phyloP scores from a whole-genome alignment of 2,888 invertebrate genomes.

The Dioctria linearis region DNA sequence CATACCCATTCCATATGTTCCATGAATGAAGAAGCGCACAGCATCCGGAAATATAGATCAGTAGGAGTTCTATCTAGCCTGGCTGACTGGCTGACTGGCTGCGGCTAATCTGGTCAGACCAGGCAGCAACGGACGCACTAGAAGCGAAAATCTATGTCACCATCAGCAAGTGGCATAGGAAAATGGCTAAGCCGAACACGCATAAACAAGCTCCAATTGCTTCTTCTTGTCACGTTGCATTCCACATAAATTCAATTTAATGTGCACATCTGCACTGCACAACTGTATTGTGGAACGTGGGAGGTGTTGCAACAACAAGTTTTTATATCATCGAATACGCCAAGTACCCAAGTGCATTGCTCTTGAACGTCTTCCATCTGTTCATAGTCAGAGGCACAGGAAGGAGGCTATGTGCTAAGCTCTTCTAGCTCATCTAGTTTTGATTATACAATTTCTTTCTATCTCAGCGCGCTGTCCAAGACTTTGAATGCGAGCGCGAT shows the following conservation, averaged over 20 bases:
- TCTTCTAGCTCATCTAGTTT: not conserved
- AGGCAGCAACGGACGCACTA: not conserved
- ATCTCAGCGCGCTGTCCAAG: not conserved
- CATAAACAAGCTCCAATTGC: constrained; percentile 48
- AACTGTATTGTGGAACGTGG: constrained; percentile 11
- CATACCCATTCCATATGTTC: not conserved
- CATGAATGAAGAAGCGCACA: not conserved
- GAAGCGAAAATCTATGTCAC: constrained; percentile 40
- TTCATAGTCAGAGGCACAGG: constrained; percentile 32
- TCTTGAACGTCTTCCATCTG: constrained; percentile 49
- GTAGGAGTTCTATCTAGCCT: constrained; percentile 42
- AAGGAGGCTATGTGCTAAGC: no score
- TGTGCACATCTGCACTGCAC: constrained; percentile 30
- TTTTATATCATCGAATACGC: not conserved
- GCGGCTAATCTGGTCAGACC: not conserved
- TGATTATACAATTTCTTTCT: constrained; percentile 39
- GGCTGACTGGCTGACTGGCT: no score
- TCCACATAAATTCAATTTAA: constrained; percentile 44
- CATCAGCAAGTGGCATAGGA: not conserved
- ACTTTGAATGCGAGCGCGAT: not conserved
- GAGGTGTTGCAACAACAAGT: constrained; percentile 32
- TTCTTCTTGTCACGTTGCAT: constrained; percentile 45
- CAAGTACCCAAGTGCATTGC: constrained; percentile 39
- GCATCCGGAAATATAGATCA: constrained; percentile 39
- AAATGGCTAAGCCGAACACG: constrained; percentile 1